These are phyloP conservation scores for Isoperla grammatica DNA, from an alignment of 2,888 invertebrate species.

Conservation along the genomic window DNA sequence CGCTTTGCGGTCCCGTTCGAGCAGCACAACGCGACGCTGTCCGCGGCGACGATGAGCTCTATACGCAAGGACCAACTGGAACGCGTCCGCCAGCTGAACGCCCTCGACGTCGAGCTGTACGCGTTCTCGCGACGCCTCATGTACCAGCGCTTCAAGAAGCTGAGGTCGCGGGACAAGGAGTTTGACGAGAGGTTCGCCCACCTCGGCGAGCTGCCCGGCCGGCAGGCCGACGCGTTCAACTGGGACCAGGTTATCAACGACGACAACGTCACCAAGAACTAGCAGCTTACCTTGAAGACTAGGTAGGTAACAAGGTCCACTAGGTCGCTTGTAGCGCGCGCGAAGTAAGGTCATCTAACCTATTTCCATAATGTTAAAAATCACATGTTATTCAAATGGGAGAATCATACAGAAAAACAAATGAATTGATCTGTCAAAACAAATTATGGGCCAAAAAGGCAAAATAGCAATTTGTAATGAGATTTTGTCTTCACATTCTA, in stretches of 20 bases:
- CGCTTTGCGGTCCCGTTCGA: constrained; percentile 85
- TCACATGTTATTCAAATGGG: too few relatives aligned
- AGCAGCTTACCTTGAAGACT: too few relatives aligned
- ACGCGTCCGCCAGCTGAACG: constrained; percentile 62
- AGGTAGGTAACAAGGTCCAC: too few relatives aligned
- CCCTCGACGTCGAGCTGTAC: constrained; percentile 88
- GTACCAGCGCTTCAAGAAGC: constrained; percentile 67
- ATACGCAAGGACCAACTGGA: constrained; percentile 68
- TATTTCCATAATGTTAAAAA: too few relatives aligned
- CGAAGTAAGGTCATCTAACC: too few relatives aligned
- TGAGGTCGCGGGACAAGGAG: constrained; percentile 73
- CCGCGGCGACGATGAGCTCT: constrained; percentile 72
- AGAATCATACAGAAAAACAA: too few relatives aligned
- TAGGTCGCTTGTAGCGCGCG: too few relatives aligned
- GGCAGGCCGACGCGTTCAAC: constrained; percentile 75
- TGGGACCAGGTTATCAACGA: constrained; percentile 49
- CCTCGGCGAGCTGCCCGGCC: constrained; percentile 71
- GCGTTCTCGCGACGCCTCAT: constrained; percentile 86
- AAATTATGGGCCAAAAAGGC: too few relatives aligned
- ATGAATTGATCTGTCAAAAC: too few relatives aligned
- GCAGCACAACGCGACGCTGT: constrained; percentile 87
- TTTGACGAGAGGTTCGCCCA: constrained; percentile 79
- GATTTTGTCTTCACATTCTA: too few relatives aligned
- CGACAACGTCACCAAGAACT: constrained; percentile 22
- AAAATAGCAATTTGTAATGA: too few relatives aligned